These are phyloP conservation scores for Vidua chalybeata DNA, from an alignment of 2,113 vertebrate genomes.

Conservation along the genomic window DNA sequence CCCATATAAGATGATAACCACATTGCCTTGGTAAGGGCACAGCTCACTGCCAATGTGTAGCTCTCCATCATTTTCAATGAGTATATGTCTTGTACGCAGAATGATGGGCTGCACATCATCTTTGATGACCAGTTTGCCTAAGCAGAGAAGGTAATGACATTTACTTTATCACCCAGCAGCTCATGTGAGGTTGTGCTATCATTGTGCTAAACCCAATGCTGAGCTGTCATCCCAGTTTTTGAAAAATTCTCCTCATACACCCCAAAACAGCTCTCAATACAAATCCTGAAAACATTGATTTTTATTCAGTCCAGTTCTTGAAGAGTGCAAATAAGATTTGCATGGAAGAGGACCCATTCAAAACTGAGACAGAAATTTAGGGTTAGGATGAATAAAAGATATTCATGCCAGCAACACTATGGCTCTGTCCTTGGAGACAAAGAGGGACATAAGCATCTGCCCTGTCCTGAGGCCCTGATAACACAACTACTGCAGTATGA, in stretches of 20 bases:
- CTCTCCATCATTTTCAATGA: constrained; percentile 87
- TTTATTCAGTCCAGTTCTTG: background rate
- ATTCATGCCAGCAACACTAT: background rate
- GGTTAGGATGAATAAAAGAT: background rate
- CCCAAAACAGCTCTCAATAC: background rate
- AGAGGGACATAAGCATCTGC: background rate
- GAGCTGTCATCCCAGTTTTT: background rate
- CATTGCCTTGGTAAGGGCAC: constrained; percentile 90
- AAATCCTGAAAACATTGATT: background rate
- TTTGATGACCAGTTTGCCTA: constrained; percentile 92
- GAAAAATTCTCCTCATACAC: background rate
- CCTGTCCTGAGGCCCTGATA: background rate
- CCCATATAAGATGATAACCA: constrained; percentile 88
- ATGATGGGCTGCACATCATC: constrained; percentile 81
- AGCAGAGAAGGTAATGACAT: background rate
- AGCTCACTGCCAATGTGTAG: constrained; percentile 87
- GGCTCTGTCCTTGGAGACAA: background rate
- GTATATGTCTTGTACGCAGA: constrained; percentile 86
- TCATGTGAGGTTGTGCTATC: background rate
- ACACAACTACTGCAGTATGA: background rate
- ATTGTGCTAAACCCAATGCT: background rate
- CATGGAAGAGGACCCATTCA: background rate
- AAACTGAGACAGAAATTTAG: background rate
- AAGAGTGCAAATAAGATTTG: background rate
- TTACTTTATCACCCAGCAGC: background rate